Base-by-base conservation (phyloP, 2,888 invertebrate species). In the Acrocera orbiculus region DNA sequence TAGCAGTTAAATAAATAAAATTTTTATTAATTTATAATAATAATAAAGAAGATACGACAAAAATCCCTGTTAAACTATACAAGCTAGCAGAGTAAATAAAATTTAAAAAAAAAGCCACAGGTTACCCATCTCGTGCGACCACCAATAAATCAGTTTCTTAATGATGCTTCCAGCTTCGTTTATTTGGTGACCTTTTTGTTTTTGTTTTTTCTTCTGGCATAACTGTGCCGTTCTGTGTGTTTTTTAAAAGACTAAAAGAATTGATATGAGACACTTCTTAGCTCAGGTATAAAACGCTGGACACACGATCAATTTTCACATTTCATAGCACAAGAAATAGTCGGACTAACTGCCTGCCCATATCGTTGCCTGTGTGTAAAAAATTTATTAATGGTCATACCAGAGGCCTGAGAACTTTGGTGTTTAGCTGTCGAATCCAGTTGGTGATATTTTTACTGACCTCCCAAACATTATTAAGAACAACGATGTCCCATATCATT, bases 101-200 rank as follows among this genome's bases (percentile, higher is more conserved):
- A n/a, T n/a, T n/a, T n/a, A n/a, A 16, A 36, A 27, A 22, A 31
- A 32, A 34, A 27, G 38, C 37, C 40, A 43, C 39, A 40, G n/a
- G n/a, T n/a, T n/a, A 35, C 42, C 41, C 43, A 40, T 40, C 41
- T 39, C 37, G 46, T 37, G 48, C 51, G 49, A 47, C 54, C 51
- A 55, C 52, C 55, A 56, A 60, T 60, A 60, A 60, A 60, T 60
- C 60, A 60, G 56, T 50, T 50, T 52, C 54, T 59, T 60, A 60
- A 60, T 60, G 60, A 60, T 60, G 58, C 56, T 59, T 52, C 53
- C 54, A 38, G 38, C 37, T 40, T 39, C 43, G 42, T 44, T 41
- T 45, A 43, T 44, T 44, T 39, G 42, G 41, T 44, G 44, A 42
- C 38, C 39, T 42, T 40, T 39, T 41, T 29, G 32, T 32, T 29